Evolutionary conservation across 1,140 invertebrate species (phyloP), one percentile per base, ranked within the genome.

Genomic region (Branchinecta lynchi): DNA sequence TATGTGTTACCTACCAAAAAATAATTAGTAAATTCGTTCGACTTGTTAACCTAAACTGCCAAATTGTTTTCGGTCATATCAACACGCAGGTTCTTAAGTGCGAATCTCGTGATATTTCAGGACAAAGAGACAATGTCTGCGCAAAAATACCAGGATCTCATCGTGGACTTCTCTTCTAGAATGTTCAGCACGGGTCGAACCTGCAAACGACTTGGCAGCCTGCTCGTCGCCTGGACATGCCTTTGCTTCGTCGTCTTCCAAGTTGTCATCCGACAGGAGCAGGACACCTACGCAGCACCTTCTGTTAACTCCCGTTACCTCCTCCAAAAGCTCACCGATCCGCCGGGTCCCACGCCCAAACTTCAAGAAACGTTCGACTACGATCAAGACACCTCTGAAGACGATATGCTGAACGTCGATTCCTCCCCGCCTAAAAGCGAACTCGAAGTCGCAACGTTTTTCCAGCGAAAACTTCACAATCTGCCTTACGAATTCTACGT

Each of bases 401-500:
- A 93, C 74, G 86, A 88, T 12, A 84, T 87, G 74, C 78, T 92
- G 44, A 85, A 15, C 80, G 85, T 21, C 81, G 71, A 71, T 17
- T 15, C 32, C 3, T 43, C n/a, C 20, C 69, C 46, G 9, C 9
- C 68, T 0, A 8, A 45, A 8, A 65, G 44, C 43, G 70, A 72
- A 10, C 68, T 68, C 32, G 70, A 68, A 32, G 8, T 68, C 32
- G 70, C 70, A 44, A 45, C 66, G 0, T 67, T 65, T 15, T 67
- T 72, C 65, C 68, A 70, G 46, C 68, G n/a, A 5, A 71, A 69
- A n/a, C 32, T 91, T 73, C 89, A 89, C 5, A 90, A 88, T 72
- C 77, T 92, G 7, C 90, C 90, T 0, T 84, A 91, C n/a, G 82
- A 84, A 65, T 91, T 89, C 76, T 92, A 89, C 89, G 86, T 85